Percentiles rank a stretch among this genome's conserved stretches.
phyloP scores from a whole-genome alignment of 2,113 vertebrate genomes.

The Condylura cristata region DNA sequence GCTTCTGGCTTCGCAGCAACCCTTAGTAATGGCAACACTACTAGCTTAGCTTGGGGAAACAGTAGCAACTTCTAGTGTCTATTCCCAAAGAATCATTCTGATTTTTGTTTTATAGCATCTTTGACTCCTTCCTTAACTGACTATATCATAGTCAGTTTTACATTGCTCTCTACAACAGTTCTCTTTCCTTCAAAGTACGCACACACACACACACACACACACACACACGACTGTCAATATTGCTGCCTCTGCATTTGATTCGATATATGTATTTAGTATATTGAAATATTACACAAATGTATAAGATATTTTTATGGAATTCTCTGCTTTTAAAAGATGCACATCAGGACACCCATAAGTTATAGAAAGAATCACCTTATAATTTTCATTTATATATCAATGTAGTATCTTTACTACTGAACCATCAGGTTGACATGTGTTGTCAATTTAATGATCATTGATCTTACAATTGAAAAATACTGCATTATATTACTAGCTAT shows the following conservation, averaged over 20 bases:
- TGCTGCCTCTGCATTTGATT: not conserved
- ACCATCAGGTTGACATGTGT: not conserved
- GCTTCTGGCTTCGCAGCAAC: not conserved
- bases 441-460: not conserved
- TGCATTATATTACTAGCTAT: not conserved
- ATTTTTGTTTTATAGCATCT: not conserved
- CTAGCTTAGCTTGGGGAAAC: not conserved
- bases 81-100: not conserved
- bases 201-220: not conserved
- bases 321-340: conserved; percentile 13
- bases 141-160: not conserved
- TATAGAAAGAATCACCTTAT: not conserved
- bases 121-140: not conserved
- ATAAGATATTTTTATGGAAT: not conserved
- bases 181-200: not conserved
- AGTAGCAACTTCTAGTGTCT: not conserved
- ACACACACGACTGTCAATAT: not conserved
- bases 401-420: not conserved
- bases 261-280: not conserved
- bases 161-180: not conserved
- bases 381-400: not conserved
- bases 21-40: not conserved
- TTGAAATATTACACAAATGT: not conserved
- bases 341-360: not conserved
- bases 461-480: not conserved